Evolutionary conservation across 2,797 vertebrate genomes (phyloP), one percentile per base, ranked within the genome.

Genomic region (Poeciliopsis presidionis): DNA sequence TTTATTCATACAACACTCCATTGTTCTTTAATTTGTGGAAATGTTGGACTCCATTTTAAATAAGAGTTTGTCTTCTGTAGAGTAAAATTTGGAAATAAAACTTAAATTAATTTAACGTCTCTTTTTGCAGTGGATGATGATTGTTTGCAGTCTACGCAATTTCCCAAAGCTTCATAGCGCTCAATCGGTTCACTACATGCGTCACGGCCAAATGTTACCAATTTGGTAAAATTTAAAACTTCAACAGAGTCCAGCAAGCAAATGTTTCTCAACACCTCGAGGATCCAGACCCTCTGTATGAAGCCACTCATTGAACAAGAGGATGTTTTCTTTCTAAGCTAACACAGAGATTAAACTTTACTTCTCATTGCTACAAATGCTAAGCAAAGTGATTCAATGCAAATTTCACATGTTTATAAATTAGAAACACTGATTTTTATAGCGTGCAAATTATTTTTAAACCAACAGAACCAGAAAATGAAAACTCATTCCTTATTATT

Each of bases 401-500:
- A 43, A 41, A 39, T 55, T 12, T 55, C 25, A 55, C 22, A 22
- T 18, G 22, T 69, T 67, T 69, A 18, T 25, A 41, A 41, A 67
- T 30, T 20, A 25, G 39, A 25, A 45, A 6, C 5, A 70, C 47
- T 20, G 13, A n/a, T 70, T 46, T 70, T 25, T 69, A 22, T 8
- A 14, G 55, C 7, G 14, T 16, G 30, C 6, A 61, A 30, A n/a
- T 61, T 16, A 61, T 61, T 14, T 49, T 61, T 16, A 61, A 61
- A 61, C 14, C 14, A 61, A 7, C 5, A 61, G 2, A 33, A 30
- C 59, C 30, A 18, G 14, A 57, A 43, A 43, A 43, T 45, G 14
- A 25, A 33, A 78, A 70, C 74, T 81, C 30, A 65, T 36, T 8
- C 45, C 43, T 75, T 72, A 78, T 78, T 70, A 80, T 76, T 82